Evolutionary conservation across 2,888 invertebrate species (phyloP), one percentile per base, ranked within the genome.

Genomic region (Scaptomyza caliginosa): DNA sequence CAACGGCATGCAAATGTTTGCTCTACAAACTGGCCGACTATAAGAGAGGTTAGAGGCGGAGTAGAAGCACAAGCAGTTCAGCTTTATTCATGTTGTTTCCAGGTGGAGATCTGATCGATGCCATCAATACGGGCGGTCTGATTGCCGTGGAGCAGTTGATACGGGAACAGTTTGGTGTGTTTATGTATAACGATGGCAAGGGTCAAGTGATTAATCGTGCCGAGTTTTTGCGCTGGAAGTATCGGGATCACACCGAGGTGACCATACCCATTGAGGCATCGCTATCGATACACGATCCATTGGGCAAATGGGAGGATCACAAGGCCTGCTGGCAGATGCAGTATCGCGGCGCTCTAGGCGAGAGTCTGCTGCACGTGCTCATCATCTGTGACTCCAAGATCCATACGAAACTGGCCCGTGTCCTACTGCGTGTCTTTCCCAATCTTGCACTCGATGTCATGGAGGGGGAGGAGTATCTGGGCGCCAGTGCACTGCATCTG

Each of bases 271-370:
- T 97, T 63, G 97, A 97, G 90, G 96, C 96, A 0, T 96, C 96
- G 0, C 92, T 97, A 0, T 95, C 96, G 21, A 94, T 95, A 0
- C 96, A 96, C 88, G 97, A 98, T 90, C 97, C 97, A 0, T 92
- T 97, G 21, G 95, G 96, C 36, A 96, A 96, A 88, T 97, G 97
- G 97, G 93, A 93, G 68, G 97, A 97, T 89, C 97, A 98, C 91
- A 96, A 96, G 73, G 98, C 98, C 0, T 98, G 99, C 90, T 99
- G 99, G 99, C 97, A 98, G 91, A 96, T 99, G 96, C 96, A 97
- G 87, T 97, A 97, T 89, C 93, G 99, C 10, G 99, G 99, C 0
- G 97, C 98, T 0, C 93, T 99, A 0, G 99, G 99, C 0, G 99
- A 99, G 92, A 97, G 97, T 3, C 92, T 99, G 2, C 93, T 99